A percentile compares a stretch with the other conserved stretches of the same genome.
Conservation (phyloP, 2,888 invertebrate genomes). For the Rotaria sp. region DNA sequence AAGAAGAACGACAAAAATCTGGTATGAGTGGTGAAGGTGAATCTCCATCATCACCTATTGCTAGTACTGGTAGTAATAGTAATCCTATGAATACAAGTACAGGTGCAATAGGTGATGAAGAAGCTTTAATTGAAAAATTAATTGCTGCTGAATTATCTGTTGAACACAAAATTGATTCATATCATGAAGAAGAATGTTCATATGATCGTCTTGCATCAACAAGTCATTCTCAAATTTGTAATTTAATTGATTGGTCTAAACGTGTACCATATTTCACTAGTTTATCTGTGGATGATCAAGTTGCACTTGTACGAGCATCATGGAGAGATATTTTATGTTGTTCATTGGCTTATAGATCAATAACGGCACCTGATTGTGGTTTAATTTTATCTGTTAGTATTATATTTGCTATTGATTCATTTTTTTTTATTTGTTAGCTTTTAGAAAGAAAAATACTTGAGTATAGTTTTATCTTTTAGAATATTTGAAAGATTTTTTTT, state of each 20-base stretch:
- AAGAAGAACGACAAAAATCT: slow-evolving; percentile 84
- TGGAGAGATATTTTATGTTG: slow-evolving; percentile 37
- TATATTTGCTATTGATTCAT: too few relatives aligned
- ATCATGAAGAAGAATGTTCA: slow-evolving; percentile 56
- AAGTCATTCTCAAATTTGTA: slow-evolving; percentile 86
- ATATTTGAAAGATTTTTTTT: too few relatives aligned
- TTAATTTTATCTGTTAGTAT: neutral
- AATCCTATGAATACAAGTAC: neutral
- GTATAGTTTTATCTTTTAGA: too few relatives aligned
- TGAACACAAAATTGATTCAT: slow-evolving; percentile 58
- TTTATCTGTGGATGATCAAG: slow-evolving; percentile 81
- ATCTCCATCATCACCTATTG: slow-evolving; percentile 48
- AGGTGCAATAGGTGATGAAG: slow-evolving; percentile 59
- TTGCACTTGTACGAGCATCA: slow-evolving; percentile 71
- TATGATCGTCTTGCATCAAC: slow-evolving; percentile 65
- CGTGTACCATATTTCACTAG: slow-evolving; percentile 89
- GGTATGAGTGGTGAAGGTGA: slow-evolving; percentile 67
- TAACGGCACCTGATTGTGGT: slow-evolving; percentile 16
- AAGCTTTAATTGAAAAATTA: slow-evolving; percentile 85
- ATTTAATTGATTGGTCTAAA: slow-evolving; percentile 93
- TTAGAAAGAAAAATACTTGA: too few relatives aligned
- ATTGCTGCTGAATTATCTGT: slow-evolving; percentile 78
- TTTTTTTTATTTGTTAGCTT: too few relatives aligned
- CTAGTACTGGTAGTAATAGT: neutral
- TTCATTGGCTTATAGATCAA: slow-evolving; percentile 36